A percentile compares a stretch with the other conserved stretches of the same genome.
Evolutionary conservation across 1,140 invertebrate genomes (phyloP).

Genomic region (Drosophila guanche): DNA sequence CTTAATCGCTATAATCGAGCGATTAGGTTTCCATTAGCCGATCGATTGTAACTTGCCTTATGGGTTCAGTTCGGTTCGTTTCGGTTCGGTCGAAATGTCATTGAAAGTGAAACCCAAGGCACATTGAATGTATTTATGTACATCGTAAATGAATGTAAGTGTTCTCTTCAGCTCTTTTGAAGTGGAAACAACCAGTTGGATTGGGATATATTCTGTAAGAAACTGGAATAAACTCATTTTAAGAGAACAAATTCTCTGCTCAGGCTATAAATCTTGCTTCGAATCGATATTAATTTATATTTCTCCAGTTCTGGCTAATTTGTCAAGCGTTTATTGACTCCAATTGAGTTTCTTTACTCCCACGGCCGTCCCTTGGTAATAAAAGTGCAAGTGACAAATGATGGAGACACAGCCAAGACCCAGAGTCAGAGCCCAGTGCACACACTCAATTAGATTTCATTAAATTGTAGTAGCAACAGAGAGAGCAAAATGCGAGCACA

Average conservation of each 20-base stretch:
- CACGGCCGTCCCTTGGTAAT: neutral
- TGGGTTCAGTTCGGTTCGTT: neutral
- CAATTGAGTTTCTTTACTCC: conserved; percentile 33
- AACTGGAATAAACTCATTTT: conserved; percentile 2
- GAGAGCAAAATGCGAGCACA: conserved; percentile 27
- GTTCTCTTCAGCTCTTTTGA: neutral
- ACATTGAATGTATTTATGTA: neutral
- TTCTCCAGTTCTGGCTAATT: conserved; percentile 22
- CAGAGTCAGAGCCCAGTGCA: conserved; percentile 32
- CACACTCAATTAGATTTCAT: conserved; percentile 61
- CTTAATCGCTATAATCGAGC: conserved; percentile 44
- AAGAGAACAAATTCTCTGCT: conserved; percentile 3
- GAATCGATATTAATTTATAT: conserved; percentile 36
- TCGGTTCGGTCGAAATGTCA: conserved; percentile 6
- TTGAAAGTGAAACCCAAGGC: conserved; percentile 26
- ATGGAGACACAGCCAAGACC: neutral
- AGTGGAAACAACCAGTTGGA: conserved; percentile 17
- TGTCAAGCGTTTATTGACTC: conserved; percentile 50
- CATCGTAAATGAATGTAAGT: neutral
- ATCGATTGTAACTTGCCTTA: conserved; percentile 44
- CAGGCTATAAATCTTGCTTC: conserved; percentile 11
- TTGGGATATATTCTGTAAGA: neutral
- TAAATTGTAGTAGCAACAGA: conserved; percentile 56
- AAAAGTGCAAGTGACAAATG: conserved; percentile 62
- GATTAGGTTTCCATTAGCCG: conserved; percentile 45